These are phyloP conservation scores for Pristionchus japonicus DNA, from an alignment of 2,888 invertebrate species.

Conservation along the genomic window DNA sequence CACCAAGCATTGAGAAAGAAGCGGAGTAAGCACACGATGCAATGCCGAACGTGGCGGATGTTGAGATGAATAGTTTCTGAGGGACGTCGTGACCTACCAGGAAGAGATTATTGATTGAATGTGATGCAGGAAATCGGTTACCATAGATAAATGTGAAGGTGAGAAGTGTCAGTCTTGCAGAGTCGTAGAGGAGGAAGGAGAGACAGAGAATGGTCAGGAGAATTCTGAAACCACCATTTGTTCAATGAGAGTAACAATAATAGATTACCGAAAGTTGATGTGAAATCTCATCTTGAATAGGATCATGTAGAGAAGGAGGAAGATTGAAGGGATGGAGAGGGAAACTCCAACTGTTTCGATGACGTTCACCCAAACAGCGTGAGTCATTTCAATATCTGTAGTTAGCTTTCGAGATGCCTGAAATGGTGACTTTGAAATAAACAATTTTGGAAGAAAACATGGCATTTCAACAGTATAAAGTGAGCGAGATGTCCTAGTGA, in stretches of 20 bases:
- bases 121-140: background rate
- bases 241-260: background rate
- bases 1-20: slow-evolving; percentile 16
- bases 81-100: background rate
- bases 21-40: background rate
- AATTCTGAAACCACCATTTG: too few relatives aligned
- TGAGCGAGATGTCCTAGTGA: too few relatives aligned
- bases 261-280: slow-evolving; percentile 3
- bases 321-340: slow-evolving; percentile 14
- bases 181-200: slow-evolving; percentile 14
- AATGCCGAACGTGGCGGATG: background rate
- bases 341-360: background rate
- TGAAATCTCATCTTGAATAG: background rate
- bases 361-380: background rate
- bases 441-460: too few relatives aligned
- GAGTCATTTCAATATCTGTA: background rate
- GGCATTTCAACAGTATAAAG: too few relatives aligned
- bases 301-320: slow-evolving; percentile 23
- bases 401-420: too few relatives aligned
- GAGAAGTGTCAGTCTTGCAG: background rate
- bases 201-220: slow-evolving; percentile 16
- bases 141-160: background rate
- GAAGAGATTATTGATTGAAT: background rate
- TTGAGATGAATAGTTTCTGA: background rate
- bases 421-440: too few relatives aligned